phyloP scores from a whole-genome alignment of 2,797 vertebrate species.

The Myotis findleyi region DNA sequence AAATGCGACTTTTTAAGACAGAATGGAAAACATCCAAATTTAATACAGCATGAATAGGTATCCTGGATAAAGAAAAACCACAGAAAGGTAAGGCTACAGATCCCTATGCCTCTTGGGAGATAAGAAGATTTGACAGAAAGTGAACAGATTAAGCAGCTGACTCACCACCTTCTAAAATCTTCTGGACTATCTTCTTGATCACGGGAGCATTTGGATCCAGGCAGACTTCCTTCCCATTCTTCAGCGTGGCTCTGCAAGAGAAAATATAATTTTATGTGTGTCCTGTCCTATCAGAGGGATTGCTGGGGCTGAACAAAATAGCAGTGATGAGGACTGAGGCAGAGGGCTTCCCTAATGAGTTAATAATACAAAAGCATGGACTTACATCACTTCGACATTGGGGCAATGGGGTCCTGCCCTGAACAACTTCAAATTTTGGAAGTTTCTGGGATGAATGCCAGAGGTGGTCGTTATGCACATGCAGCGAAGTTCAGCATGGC shows the following conservation, averaged over 20 bases:
- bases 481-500: not conserved
- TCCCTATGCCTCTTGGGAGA: not conserved
- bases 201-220: conserved; percentile 41
- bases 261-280: not conserved
- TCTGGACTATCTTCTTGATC: conserved; percentile 65
- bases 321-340: not conserved
- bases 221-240: conserved; percentile 35
- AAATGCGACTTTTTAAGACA: not conserved
- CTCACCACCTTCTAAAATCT: not conserved
- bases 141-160: not conserved
- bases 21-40: not conserved
- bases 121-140: not conserved
- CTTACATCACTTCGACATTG: conserved; percentile 81
- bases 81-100: not conserved
- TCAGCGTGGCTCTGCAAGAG: conserved; percentile 64
- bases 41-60: not conserved
- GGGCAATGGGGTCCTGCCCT: conserved; percentile 72
- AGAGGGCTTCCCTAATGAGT: not conserved
- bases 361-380: not conserved
- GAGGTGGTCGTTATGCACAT: not conserved
- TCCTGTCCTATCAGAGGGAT: not conserved
- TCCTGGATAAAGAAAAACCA: not conserved
- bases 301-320: not conserved
- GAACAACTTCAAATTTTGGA: conserved; percentile 64
- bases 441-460: conserved; percentile 57